These are phyloP conservation scores for Synchiropus splendidus DNA, from an alignment of 2,113 vertebrate species.

Conservation along the genomic window DNA sequence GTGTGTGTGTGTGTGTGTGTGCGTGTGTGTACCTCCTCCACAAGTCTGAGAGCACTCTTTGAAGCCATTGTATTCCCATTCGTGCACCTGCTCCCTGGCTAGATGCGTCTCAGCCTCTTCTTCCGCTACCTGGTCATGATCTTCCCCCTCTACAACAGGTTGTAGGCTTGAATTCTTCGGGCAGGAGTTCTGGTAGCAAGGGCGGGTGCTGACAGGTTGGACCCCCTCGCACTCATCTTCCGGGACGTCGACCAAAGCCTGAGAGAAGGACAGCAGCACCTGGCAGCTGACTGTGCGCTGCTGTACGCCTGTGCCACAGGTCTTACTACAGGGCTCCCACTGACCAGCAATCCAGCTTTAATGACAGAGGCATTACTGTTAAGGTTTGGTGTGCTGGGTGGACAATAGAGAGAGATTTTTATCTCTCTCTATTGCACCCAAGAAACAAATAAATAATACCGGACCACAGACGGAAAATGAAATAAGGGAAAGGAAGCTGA, in stretches of 20 bases:
- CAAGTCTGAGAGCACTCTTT: constrained; percentile 87
- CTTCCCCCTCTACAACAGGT: constrained; percentile 13
- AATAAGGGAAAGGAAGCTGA: too few species aligned
- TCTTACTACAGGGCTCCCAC: constrained; percentile 84
- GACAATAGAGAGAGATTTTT: too few species aligned
- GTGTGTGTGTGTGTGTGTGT: too few species aligned
- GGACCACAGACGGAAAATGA: neutral
- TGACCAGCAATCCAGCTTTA: constrained; percentile 83
- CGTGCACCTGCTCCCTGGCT: constrained; percentile 76
- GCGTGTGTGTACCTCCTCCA: constrained; percentile 75
- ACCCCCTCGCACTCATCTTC: constrained; percentile 85
- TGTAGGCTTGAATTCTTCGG: constrained; percentile 26
- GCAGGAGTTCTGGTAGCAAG: constrained; percentile 81
- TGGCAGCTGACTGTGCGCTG: constrained; percentile 80
- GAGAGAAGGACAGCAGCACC: constrained; percentile 89
- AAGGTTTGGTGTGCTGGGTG: neutral
- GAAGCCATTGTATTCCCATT: constrained; percentile 93
- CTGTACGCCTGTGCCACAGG: constrained; percentile 82
- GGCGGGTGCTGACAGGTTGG: constrained; percentile 71
- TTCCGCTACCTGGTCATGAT: constrained; percentile 9
- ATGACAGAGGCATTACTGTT: neutral
- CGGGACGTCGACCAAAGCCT: constrained; percentile 85
- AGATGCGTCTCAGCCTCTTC: constrained; percentile 23
- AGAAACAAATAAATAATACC: too few species aligned
- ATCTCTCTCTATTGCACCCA: too few species aligned